Evolutionary conservation across 2,113 vertebrate genomes (phyloP), one percentile per base, ranked within the genome.

Genomic region (Mustela nigripes): DNA sequence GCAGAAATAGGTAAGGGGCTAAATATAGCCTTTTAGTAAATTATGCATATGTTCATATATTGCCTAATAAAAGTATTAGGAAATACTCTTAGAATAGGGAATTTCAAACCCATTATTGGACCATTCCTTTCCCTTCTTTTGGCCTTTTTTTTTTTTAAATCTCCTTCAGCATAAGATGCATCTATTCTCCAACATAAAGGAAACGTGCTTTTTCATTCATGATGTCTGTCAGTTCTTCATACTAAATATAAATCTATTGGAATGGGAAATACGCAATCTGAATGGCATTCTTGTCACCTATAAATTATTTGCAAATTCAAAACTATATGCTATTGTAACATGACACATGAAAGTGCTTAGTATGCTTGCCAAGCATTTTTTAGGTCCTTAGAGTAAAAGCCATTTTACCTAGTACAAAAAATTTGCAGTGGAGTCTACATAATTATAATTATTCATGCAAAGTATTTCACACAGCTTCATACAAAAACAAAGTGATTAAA

Each of bases 371-470:
- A 93, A 74, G 88, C 94, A 79, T 5, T 97, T 97, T 95, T 90
- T 33, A 85, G 95, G 60, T 95, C 63, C 58, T 91, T 67, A 92
- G 31, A 96, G 42, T 97, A 97, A 98, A 98, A 97, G 65, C 71
- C 12, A 93, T 80, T 98, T 98, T 85, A 92, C 93, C 98, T 97
- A 97, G 5, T 62, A 93, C 94, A 95, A 90, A 86, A 95, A 94
- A 95, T 3, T 2, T 28, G 15, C 79, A 91, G 12, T 39, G 85
- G 28, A 89, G 94, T 69, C 65, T 97, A 85, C 5, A 60, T 94
- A 97, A 33, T 82, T 97, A 74, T 93, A 97, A 45, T 79, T 98
- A 92, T 96, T 97, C 16, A 88, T 89, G 62, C 19, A 98, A 98
- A 98, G 92, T 89, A 92, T 8, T 95, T 98, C 74, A 97, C 31